Evolutionary conservation across 2,797 vertebrate genomes (phyloP), one percentile per base, ranked within the genome.

Genomic region (Macropodus opercularis): DNA sequence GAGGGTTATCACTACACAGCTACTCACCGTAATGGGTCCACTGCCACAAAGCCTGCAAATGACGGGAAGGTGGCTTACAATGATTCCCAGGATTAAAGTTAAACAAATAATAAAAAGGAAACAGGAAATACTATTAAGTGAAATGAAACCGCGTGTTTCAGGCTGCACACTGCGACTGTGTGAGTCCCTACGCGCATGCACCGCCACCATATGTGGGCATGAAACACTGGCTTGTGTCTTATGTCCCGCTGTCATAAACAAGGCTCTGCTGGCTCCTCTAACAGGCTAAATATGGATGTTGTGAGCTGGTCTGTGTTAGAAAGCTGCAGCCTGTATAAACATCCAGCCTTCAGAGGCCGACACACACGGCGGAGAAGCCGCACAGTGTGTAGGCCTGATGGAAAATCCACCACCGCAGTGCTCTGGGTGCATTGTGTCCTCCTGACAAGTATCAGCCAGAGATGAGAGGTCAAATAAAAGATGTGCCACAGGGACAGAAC

Each of bases 281-380:
- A 36, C 42, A 48, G 77, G 73, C 87, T 87, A 87, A 89, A 89
- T 86, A 89, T 84, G 87, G 87, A 73, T n/a, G 62, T 80, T 39
- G 51, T 72, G 75, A 79, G 53, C 53, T 69, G 75, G 38, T 79
- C 68, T 67, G 44, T 78, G 77, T 75, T 71, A 48, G 61, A 60
- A 64, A 59, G 65, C 63, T 70, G 62, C 35, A 50, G 67, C 36
- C 73, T 61, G 58, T 79, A 50, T 77, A 84, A 84, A 85, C 80
- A 81, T 67, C 58, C 62, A 82, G 44, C 63, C 26, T 36, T 17
- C 54, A 54, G 2, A 34, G n/a, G 11, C 48, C 31, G 39, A 38
- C 54, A 75, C 50, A 67, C 50, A 41, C 2, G 5, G 31, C 55
- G 3, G 23, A 53, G 62, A 42, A 31, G n/a, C 49, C 21, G 26